These are phyloP conservation scores for Magallana nippona DNA, from an alignment of 2,888 invertebrate genomes.

Conservation along the genomic window DNA sequence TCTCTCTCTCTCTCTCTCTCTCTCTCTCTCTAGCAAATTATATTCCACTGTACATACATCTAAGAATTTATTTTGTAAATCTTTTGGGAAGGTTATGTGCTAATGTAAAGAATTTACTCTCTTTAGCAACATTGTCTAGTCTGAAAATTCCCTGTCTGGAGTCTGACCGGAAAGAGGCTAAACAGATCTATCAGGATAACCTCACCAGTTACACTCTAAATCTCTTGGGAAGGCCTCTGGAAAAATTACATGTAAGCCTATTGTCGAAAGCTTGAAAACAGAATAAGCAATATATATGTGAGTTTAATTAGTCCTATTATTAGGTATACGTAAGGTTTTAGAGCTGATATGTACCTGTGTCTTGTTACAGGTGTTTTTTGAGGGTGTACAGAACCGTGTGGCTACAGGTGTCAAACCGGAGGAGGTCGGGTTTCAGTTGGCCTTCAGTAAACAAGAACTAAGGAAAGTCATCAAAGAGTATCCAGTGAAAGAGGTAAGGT, in stretches of 20 bases:
- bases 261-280: too few relatives aligned
- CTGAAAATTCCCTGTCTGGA: slow-evolving; percentile 95
- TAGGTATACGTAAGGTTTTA: background rate
- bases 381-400: slow-evolving; percentile 96
- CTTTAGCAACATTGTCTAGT: slow-evolving; percentile 87
- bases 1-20: too few relatives aligned
- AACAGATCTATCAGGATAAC: slow-evolving; percentile 93
- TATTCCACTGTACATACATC: too few relatives aligned
- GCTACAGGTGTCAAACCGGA: slow-evolving; percentile 96
- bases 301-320: background rate
- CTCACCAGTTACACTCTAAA: slow-evolving; percentile 94
- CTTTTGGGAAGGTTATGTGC: background rate
- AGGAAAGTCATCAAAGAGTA: slow-evolving; percentile 96
- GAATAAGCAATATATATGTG: background rate
- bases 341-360: background rate
- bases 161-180: slow-evolving; percentile 92
- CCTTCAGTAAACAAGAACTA: slow-evolving; percentile 97
- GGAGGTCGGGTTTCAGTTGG: slow-evolving; percentile 98
- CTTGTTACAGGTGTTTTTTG: slow-evolving; percentile 90
- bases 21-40: too few relatives aligned
- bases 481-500: slow-evolving; percentile 88
- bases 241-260: slow-evolving; percentile 90
- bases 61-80: too few relatives aligned
- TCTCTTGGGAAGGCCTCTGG: slow-evolving; percentile 95
- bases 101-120: background rate